Conservation (phyloP, 2,888 invertebrate species). For the Noctuana brunneofusca region DNA sequence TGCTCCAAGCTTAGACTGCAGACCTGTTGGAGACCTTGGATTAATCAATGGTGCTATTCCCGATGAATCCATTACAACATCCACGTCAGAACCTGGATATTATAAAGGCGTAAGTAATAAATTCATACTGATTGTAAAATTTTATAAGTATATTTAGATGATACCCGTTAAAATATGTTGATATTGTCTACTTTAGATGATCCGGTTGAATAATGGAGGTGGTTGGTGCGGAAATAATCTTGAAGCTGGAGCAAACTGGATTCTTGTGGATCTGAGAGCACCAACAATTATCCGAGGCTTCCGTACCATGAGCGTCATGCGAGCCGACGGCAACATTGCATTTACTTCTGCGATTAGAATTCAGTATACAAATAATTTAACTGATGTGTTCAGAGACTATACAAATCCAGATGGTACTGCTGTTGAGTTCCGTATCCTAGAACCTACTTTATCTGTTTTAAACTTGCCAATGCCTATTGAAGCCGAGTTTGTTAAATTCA, state of each 20-base stretch:
- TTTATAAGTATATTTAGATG: background rate
- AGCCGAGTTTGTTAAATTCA: slow-evolving; percentile 93
- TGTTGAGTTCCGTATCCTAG: slow-evolving; percentile 94
- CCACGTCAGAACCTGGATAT: slow-evolving; percentile 91
- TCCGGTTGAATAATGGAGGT: slow-evolving; percentile 90
- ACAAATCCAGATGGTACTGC: slow-evolving; percentile 96
- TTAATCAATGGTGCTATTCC: slow-evolving; percentile 94
- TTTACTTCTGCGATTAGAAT: slow-evolving; percentile 95
- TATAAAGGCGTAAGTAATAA: slow-evolving; percentile 87
- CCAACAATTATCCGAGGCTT: slow-evolving; percentile 95
- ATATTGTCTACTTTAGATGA: slow-evolving; percentile 82
- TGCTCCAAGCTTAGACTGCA: slow-evolving; percentile 92
- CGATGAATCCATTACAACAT: slow-evolving; percentile 93
- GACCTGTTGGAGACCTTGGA: slow-evolving; percentile 95
- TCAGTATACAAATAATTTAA: slow-evolving; percentile 93
- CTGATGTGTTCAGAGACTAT: slow-evolving; percentile 95
- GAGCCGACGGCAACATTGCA: slow-evolving; percentile 91
- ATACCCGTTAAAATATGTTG: background rate
- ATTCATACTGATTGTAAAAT: slow-evolving; percentile 1
- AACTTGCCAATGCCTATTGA: slow-evolving; percentile 96
- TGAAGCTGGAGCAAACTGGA: slow-evolving; percentile 95
- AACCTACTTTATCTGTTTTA: slow-evolving; percentile 94
- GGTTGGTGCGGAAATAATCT: slow-evolving; percentile 96
- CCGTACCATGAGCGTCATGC: slow-evolving; percentile 93
- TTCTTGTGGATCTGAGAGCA: slow-evolving; percentile 92